Evolutionary conservation across 2,113 vertebrate species (phyloP).

Genomic region (Corythaixoides concolor): DNA sequence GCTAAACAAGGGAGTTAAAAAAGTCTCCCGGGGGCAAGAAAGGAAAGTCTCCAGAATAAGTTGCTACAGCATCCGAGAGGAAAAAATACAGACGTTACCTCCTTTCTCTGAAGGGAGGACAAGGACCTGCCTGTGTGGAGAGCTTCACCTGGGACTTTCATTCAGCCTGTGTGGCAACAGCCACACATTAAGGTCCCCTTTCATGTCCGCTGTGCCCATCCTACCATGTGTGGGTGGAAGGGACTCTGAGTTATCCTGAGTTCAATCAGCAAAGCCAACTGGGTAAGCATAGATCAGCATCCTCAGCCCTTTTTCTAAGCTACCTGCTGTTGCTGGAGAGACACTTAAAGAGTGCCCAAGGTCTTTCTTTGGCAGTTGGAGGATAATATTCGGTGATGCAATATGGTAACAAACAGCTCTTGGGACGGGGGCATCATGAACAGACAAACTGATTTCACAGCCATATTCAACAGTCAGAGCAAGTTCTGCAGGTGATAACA

Average conservation of each 20-base stretch:
- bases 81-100: background rate
- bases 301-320: background rate
- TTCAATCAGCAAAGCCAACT: background rate
- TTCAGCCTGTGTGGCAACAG: background rate
- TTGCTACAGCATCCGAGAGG: background rate
- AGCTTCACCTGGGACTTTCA: background rate
- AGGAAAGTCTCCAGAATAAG: background rate
- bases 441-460: background rate
- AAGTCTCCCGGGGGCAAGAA: background rate
- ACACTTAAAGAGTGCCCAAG: background rate
- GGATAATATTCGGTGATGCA: fast-evolving
- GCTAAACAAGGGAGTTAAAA: background rate
- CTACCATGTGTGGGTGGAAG: background rate
- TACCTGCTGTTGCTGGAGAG: background rate
- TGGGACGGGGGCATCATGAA: background rate
- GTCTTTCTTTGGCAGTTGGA: background rate
- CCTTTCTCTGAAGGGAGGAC: background rate
- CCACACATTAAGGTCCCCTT: background rate
- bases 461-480: background rate
- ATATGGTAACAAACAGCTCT: background rate
- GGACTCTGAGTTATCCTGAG: background rate
- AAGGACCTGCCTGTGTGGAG: background rate
- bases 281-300: background rate
- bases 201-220: background rate
- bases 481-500: background rate